Evolutionary conservation across 2,888 invertebrate genomes (phyloP), one percentile per base, ranked within the genome.

Genomic region (Tenthredo distinguenda): DNA sequence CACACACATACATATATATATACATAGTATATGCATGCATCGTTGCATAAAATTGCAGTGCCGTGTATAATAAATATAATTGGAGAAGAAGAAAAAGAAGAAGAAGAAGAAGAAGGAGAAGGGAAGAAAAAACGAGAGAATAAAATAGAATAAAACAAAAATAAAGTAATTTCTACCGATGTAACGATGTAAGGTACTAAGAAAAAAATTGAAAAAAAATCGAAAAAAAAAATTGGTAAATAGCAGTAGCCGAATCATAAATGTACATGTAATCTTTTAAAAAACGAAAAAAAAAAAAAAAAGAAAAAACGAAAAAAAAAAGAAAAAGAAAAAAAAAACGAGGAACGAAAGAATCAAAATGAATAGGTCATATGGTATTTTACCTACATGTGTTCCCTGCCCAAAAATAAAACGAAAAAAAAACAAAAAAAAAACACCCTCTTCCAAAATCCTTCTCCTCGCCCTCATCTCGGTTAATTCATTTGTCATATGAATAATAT

Each of bases 201-300:
- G 21, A 21, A 82, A 86, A 85, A 12, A 47, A 71, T 6, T 15
- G 5, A 71, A 5, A 37, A 85, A 50, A 85, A 86, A 84, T n/a
- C n/a, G n/a, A 82, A 74, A 77, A 76, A 71, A 76, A 82, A 85
- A 83, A 84, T 76, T 74, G 74, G 31, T 21, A 74, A 21, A 21
- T 40, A 74, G 68, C 68, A 34, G 68, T 68, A 68, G 68, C 68
- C 43, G 74, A 74, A 74, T 43, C 43, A 81, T 87, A 68, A 68
- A 18, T 68, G 68, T 68, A 68, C 18, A 34, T 68, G 68, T 68
- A 68, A 90, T 89, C 89, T 90, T 89, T 88, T 89, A 88, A 85
- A 84, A 85, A 86, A 79, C 88, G 86, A 86, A 86, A 86, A 87
- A 89, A 87, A 86, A 88, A 87, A 87, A 71, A 50, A 86, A 85